Evolutionary conservation across 1,140 invertebrate genomes (phyloP).

Genomic region (Cydia amplana): DNA sequence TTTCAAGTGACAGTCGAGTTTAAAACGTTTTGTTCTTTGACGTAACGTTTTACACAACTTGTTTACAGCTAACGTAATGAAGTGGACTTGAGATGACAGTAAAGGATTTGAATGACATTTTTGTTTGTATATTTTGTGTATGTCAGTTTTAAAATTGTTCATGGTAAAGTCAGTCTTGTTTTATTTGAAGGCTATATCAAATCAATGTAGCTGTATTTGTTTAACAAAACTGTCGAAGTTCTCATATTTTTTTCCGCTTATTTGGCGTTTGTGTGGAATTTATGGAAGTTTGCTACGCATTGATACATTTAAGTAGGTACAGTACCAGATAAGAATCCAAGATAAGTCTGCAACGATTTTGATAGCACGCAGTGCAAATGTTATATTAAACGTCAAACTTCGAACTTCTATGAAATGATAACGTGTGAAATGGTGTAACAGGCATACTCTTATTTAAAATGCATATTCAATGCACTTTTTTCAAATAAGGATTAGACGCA

Average conservation of each 20-base stretch:
- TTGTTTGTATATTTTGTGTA: neutral
- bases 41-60: conserved; percentile 26
- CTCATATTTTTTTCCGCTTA: too few species aligned
- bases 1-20: conserved; percentile 27
- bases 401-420: too few species aligned
- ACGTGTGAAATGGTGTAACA: too few species aligned
- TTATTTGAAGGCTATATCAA: too few species aligned
- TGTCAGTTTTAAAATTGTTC: neutral
- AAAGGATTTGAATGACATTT: neutral
- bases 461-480: neutral
- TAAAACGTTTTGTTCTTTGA: conserved; percentile 28
- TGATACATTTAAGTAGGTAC: neutral
- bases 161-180: too few species aligned
- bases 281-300: neutral
- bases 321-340: too few species aligned
- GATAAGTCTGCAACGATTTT: too few species aligned
- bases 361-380: too few species aligned
- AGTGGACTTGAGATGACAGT: neutral
- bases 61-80: conserved; percentile 17
- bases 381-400: too few species aligned
- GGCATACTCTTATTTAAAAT: neutral
- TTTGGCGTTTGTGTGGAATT: neutral
- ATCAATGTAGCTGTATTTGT: too few species aligned
- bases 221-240: too few species aligned
- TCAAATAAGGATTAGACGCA: neutral